These are phyloP conservation scores for Drusus annulatus DNA, from an alignment of 1,140 invertebrate genomes.

Conservation along the genomic window DNA sequence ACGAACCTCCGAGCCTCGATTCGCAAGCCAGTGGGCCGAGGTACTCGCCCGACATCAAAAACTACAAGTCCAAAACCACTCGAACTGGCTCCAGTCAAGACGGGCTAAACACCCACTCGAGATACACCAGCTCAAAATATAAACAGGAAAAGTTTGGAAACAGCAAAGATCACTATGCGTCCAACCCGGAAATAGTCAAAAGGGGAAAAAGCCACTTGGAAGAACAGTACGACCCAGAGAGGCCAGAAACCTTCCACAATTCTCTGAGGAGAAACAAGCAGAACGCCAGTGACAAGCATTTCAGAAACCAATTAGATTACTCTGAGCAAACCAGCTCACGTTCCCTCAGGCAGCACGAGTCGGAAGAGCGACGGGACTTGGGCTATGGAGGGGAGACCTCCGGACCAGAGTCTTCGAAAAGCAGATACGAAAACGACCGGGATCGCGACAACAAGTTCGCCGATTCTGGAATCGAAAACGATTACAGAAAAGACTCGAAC, in stretches of 20 bases:
- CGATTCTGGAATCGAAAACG: constrained; percentile 85
- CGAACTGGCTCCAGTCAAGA: constrained; percentile 73
- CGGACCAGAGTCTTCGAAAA: constrained; percentile 66
- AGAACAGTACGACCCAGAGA: constrained; percentile 66
- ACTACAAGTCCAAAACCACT: constrained; percentile 64
- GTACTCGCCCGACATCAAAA: constrained; percentile 73
- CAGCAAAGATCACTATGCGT: constrained; percentile 71
- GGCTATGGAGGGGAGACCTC: constrained; percentile 68
- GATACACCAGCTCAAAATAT: constrained; percentile 63
- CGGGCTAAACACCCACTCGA: constrained; percentile 65
- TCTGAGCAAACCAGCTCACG: constrained; percentile 61
- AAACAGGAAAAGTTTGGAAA: constrained; percentile 69
- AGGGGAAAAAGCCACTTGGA: constrained; percentile 61
- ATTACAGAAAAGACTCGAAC: constrained; percentile 81
- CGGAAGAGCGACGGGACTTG: constrained; percentile 59
- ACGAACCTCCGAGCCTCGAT: constrained; percentile 77
- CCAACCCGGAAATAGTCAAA: constrained; percentile 73
- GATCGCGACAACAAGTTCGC: constrained; percentile 77
- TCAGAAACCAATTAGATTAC: constrained; percentile 66
- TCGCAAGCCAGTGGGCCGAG: constrained; percentile 74
- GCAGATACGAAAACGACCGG: constrained; percentile 67
- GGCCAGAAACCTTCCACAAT: constrained; percentile 71
- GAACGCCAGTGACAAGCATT: constrained; percentile 64
- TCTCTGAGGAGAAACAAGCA: constrained; percentile 69
- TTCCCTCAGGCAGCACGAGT: constrained; percentile 66